A percentile compares a stretch with the other conserved stretches of the same genome.
These are phyloP conservation scores for Rhagoletis pomonella DNA, from an alignment of 1,140 invertebrate genomes.

Conservation along the genomic window DNA sequence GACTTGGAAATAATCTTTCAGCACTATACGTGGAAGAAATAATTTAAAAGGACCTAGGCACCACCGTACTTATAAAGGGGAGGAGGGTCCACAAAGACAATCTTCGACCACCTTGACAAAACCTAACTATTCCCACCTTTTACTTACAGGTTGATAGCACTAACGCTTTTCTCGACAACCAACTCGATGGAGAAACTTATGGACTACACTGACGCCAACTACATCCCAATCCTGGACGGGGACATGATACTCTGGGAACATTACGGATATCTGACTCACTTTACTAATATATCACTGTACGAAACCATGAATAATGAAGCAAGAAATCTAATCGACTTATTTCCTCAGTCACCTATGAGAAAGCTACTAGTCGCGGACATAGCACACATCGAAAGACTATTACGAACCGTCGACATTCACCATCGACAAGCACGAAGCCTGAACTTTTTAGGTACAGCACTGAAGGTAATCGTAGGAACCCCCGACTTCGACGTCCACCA, in stretches of 20 bases:
- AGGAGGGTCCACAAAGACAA: neutral
- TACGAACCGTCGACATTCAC: conserved; percentile 48
- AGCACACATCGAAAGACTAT: conserved; percentile 26
- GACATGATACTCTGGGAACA: conserved; percentile 43
- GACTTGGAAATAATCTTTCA: neutral
- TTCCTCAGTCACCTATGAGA: conserved; percentile 56
- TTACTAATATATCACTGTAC: conserved; percentile 55
- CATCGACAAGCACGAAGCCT: conserved; percentile 55
- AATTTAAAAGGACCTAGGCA: neutral
- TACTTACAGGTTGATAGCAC: neutral
- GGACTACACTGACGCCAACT: neutral
- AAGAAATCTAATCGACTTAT: conserved; percentile 22
- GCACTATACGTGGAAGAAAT: neutral
- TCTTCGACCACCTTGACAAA: neutral
- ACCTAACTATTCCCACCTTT: neutral
- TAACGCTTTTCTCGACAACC: neutral
- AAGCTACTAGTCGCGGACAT: conserved; percentile 51
- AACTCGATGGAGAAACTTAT: neutral
- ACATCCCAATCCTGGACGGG: conserved; percentile 40
- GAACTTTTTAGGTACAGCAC: conserved; percentile 52
- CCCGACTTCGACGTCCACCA: conserved; percentile 54
- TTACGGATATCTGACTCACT: conserved; percentile 53
- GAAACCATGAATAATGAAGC: conserved; percentile 54
- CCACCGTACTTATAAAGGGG: neutral
- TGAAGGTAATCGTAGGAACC: conserved; percentile 50